Base-by-base conservation (phyloP, 2,797 vertebrate genomes). In the Scolopax rusticola region DNA sequence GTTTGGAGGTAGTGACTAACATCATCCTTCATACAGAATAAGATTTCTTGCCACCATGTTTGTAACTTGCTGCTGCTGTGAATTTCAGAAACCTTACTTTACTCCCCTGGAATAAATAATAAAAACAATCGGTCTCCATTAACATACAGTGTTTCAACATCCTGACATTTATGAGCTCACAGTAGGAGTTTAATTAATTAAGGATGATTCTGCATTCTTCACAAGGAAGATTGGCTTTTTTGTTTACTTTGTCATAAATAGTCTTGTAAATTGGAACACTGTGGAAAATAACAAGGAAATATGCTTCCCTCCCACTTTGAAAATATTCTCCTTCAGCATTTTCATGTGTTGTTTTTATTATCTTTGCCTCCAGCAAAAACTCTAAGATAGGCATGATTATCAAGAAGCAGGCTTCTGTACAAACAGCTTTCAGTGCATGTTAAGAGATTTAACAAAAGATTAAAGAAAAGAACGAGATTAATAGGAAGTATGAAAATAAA, bases 141-240 rank as follows among this genome's bases (percentile, higher is more conserved):
- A 93, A 47, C 15, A 33, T 71, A 73, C n/a, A 61, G 54, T 36
- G 7, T 56, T 81, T 47, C 53, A 75, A 87, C 83, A 91, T 93
- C 80, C 88, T 94, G 82, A 88, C 24, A 64, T 83, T 97, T 95
- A 97, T 94, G 96, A 96, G 78, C 61, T 71, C 67, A 64, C 54
- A 56, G 95, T 84, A 94, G 96, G 97, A 97, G 94, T 95, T 90
- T 67, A 92, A 90, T 85, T 86, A 71, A 93, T 92, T 71, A 97
- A 83, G 89, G 96, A 96, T 97, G 96, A 97, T 90, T 86, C 76
- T 94, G 96, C 96, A 95, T 87, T 97, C 93, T 97, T 67, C 61
- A 50, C 45, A 54, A 87, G 56, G 87, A 95, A 96, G 93, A 91
- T 65, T 95, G 84, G 32, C 23, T 97, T 87, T 86, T 91, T 89